phyloP scores from a whole-genome alignment of 2,113 vertebrate species.

The Poecile atricapillus region DNA sequence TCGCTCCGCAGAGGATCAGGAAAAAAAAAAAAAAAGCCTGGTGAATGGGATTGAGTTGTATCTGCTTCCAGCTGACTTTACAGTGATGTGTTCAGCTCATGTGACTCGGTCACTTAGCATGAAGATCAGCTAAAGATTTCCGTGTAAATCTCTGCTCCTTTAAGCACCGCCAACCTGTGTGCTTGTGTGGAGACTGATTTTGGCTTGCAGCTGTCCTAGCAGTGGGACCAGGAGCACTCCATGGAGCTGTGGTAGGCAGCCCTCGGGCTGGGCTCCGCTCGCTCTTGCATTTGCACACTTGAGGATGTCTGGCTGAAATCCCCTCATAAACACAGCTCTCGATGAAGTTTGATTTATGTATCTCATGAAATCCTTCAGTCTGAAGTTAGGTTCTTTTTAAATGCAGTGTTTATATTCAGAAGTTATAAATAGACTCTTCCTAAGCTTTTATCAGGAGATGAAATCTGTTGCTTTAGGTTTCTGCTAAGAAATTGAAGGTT shows the following conservation, averaged over 20 bases:
- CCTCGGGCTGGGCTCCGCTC: not conserved
- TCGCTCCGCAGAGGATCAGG: constrained; percentile 54
- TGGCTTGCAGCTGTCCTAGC: constrained; percentile 54
- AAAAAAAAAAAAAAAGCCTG: not conserved
- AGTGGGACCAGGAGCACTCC: constrained; percentile 33
- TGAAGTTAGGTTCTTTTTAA: not conserved
- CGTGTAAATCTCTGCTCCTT: constrained; percentile 47
- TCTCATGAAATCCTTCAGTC: not conserved
- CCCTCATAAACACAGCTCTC: constrained; percentile 17
- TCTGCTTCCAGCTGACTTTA: constrained; percentile 62
- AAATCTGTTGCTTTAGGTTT: constrained; percentile 50
- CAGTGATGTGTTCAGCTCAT: constrained; percentile 45
- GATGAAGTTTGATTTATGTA: constrained; percentile 11
- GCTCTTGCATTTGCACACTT: not conserved
- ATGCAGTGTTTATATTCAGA: not conserved
- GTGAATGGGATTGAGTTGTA: constrained; percentile 62
- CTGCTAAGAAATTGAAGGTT: constrained; percentile 6
- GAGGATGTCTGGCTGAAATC: constrained; percentile 32
- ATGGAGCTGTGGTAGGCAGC: not conserved
- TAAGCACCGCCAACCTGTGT: constrained; percentile 23
- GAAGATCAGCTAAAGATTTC: constrained; percentile 61
- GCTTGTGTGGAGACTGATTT: not conserved
- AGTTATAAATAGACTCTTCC: constrained; percentile 15
- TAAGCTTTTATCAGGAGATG: not conserved
- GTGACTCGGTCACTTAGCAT: constrained; percentile 35